These are phyloP conservation scores for Myripristis jacobus DNA, from an alignment of 2,797 vertebrate genomes.

Conservation along the genomic window DNA sequence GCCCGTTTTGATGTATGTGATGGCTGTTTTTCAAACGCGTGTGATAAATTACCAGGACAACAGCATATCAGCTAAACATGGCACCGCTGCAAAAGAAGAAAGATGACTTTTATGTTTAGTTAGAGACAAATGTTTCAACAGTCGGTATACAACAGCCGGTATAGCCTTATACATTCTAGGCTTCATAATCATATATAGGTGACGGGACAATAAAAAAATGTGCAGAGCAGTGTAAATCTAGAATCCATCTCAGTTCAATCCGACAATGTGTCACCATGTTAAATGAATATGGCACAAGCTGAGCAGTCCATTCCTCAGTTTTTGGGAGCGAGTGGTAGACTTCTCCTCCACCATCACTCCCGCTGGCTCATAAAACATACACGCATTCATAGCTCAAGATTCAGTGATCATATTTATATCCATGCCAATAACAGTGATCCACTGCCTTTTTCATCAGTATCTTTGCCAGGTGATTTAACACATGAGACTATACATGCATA, in stretches of 20 bases:
- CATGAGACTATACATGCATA: not conserved
- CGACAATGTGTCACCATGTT: slow-evolving; percentile 63
- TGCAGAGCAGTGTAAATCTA: slow-evolving; percentile 40
- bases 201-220: slow-evolving; percentile 1
- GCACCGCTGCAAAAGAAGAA: no score
- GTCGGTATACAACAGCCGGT: no score
- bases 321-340: slow-evolving; percentile 36
- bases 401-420: slow-evolving; percentile 23
- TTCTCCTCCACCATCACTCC: slow-evolving; percentile 1
- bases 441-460: slow-evolving; percentile 1
- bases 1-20: slow-evolving; percentile 30
- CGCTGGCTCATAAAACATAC: slow-evolving; percentile 25
- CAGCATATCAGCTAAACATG: no score
- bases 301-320: slow-evolving; percentile 26
- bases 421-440: not conserved
- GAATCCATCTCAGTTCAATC: slow-evolving; percentile 60
- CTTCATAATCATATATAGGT: not conserved
- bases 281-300: slow-evolving; percentile 44
- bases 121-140: not conserved
- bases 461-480: slow-evolving; percentile 23
- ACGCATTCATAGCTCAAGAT: slow-evolving; percentile 26
- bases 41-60: slow-evolving; percentile 27
- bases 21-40: slow-evolving; percentile 34
- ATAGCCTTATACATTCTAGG: not conserved
- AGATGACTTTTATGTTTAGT: no score